Percentiles rank a stretch among this genome's conserved stretches.
phyloP scores from a whole-genome alignment of 2,113 vertebrate species.

The Limnothrissa miodon region DNA sequence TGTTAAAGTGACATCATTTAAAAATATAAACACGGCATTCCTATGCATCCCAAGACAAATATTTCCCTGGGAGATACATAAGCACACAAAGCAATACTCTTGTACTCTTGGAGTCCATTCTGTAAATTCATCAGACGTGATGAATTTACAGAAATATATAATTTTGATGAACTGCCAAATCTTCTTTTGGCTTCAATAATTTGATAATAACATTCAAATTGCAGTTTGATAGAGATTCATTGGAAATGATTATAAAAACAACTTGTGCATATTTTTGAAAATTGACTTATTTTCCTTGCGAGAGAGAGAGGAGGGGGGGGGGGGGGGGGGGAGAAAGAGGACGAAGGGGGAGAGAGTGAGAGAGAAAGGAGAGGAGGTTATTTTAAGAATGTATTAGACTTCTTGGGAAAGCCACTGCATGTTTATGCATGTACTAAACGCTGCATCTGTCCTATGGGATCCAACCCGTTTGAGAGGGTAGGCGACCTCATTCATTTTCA shows the following conservation, averaged over 20 bases:
- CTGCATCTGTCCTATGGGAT: slow-evolving; percentile 18
- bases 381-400: slow-evolving; percentile 36
- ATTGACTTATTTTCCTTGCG: neutral
- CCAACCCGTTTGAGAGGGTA: slow-evolving; percentile 7
- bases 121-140: too few relatives aligned
- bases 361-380: neutral
- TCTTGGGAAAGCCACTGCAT: slow-evolving; percentile 40
- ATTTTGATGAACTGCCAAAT: too few relatives aligned
- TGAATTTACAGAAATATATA: too few relatives aligned
- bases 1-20: neutral
- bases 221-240: too few relatives aligned
- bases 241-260: too few relatives aligned
- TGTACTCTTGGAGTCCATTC: neutral
- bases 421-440: slow-evolving; percentile 17
- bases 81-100: neutral
- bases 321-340: too few relatives aligned
- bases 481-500: slow-evolving; percentile 19
- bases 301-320: neutral
- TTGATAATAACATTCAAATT: too few relatives aligned
- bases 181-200: too few relatives aligned
- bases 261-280: too few relatives aligned
- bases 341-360: too few relatives aligned
- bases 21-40: neutral
- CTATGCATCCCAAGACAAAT: neutral
- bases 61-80: neutral